Base-by-base conservation (phyloP, 1,140 invertebrate species). In the Delia radicum region DNA sequence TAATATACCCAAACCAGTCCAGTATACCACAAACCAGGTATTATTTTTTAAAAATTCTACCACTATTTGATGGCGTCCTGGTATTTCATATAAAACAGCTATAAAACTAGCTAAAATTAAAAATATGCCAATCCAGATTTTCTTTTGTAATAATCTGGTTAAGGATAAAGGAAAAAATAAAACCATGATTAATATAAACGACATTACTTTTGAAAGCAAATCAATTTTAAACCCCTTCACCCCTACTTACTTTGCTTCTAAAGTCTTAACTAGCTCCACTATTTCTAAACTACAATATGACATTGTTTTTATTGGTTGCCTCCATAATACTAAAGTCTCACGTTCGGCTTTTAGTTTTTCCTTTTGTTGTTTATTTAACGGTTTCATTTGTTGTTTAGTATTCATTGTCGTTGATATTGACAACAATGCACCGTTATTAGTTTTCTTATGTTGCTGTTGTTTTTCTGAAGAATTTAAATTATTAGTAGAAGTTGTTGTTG, bases 1-100 rank as follows among this genome's bases (percentile, higher is more conserved):
- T 71, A 99, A 90, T 21, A 99, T 93, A 33, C 98, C 98, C 65
- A 99, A 90, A 12, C 96, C 93, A 77, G 98, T 89, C 98, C 98
- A 99, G 89, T 98, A 99, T 8, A 91, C 81, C 88, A 92, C 95
- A 93, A 95, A 97, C 81, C 89, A 87, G 42, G 90, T 80, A 82
- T 89, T 89, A 72, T 80, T 84, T 78, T 87, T 87, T 71, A 87
- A 78, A n/a, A 84, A 75, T 76, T 87, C 84, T 55, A 89, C 82
- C 55, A 84, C 77, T 31, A 80, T 8, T 76, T 89, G 87, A 81
- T 89, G 88, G 18, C 86, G 87, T 13, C 88, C 88, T 69, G 87
- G 85, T 24, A 86, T 80, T 78, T 88, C 86, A 73, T 87, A 81
- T 79, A 87, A 79, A 80, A 86, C 74, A 78, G 86, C 83, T 78